These are phyloP conservation scores for Helleia helle DNA, from an alignment of 2,888 invertebrate genomes.

Conservation along the genomic window DNA sequence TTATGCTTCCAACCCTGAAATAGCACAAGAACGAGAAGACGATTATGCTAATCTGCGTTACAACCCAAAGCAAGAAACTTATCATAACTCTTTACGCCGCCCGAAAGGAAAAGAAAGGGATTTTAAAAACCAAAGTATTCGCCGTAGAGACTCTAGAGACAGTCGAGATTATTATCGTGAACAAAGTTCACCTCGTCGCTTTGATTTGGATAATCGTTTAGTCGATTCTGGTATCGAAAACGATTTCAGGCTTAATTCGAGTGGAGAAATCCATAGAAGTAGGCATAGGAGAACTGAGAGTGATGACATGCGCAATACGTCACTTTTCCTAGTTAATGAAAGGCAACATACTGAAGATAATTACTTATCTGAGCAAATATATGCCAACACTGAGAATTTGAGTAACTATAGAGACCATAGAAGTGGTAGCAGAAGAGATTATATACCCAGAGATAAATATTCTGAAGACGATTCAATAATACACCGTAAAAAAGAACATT, in stretches of 20 bases:
- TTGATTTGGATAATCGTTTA: conserved; percentile 74
- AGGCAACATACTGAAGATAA: conserved; percentile 82
- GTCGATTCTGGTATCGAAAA: conserved; percentile 89
- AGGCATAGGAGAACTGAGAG: conserved; percentile 68
- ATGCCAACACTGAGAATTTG: conserved; percentile 58
- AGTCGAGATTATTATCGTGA: conserved; percentile 62
- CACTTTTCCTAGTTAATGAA: conserved; percentile 81
- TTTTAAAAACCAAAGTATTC: conserved; percentile 45
- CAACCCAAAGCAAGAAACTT: conserved; percentile 56
- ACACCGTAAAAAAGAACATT: conserved; percentile 77
- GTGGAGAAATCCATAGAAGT: conserved; percentile 61
- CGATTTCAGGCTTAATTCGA: conserved; percentile 83
- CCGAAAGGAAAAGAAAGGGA: conserved; percentile 68
- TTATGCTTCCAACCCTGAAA: conserved; percentile 77
- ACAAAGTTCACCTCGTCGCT: conserved; percentile 55
- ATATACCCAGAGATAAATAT: conserved; percentile 61
- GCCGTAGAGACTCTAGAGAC: conserved; percentile 63
- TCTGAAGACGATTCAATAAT: conserved; percentile 80
- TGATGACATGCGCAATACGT: conserved; percentile 79
- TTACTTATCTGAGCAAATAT: conserved; percentile 61
- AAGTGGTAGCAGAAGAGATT: conserved; percentile 53
- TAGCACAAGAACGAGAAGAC: conserved; percentile 65
- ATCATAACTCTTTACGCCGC: conserved; percentile 77
- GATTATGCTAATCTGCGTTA: conserved; percentile 59
- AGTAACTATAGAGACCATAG: conserved; percentile 45